Evolutionary conservation across 2,113 vertebrate genomes (phyloP).

Genomic region (Prietella phreatophila): DNA sequence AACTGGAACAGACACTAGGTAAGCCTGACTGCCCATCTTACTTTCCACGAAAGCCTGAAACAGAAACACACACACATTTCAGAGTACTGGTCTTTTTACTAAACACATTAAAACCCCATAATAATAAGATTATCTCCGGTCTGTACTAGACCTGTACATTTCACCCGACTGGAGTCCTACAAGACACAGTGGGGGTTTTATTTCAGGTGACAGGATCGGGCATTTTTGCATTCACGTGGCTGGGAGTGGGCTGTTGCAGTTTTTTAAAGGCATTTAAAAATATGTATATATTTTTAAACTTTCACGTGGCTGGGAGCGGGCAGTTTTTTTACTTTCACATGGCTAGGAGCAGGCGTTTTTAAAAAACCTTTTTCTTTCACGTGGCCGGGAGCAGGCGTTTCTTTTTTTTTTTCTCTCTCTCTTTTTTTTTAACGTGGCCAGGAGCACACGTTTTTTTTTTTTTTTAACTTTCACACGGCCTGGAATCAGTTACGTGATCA

Average conservation of each 20-base stretch:
- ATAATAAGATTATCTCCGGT: neutral
- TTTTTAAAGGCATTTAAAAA: no score
- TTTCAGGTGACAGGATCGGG: neutral
- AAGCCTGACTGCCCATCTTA: slow-evolving; percentile 66
- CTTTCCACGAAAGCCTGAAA: slow-evolving; percentile 66
- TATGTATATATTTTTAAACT: no score
- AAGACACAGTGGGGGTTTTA: neutral
- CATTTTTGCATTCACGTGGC: neutral
- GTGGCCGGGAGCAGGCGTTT: no score
- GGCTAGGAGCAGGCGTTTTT: no score
- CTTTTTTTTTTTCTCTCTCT: no score
- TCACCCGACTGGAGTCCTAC: neutral
- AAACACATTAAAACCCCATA: neutral
- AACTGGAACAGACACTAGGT: slow-evolving; percentile 66
- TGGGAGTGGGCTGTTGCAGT: neutral
- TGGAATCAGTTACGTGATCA: no score
- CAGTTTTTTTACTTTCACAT: no score
- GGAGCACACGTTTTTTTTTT: no score
- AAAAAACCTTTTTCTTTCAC: no score
- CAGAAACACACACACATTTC: neutral
- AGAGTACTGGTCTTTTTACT: neutral
- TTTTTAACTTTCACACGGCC: no score
- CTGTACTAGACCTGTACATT: neutral
- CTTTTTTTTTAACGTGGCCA: no score
- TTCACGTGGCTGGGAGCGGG: no score